These are phyloP conservation scores for Mus spicilegus DNA, from an alignment of 2,113 vertebrate genomes.

Conservation along the genomic window DNA sequence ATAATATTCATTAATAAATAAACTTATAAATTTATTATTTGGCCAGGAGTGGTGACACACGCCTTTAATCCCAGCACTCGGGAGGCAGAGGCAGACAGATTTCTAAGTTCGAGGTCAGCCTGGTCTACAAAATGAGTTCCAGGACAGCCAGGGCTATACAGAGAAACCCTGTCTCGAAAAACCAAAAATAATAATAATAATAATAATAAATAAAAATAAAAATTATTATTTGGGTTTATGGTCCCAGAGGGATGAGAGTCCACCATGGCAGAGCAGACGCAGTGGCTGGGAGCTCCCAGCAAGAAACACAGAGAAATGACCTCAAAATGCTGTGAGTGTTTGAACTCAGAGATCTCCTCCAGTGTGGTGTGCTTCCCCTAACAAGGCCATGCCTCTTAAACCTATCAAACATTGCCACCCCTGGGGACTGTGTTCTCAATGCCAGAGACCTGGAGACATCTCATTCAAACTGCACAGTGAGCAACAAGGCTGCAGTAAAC, in stretches of 20 bases:
- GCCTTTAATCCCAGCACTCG: too few species aligned
- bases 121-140: too few species aligned
- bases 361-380: not conserved
- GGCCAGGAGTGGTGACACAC: too few species aligned
- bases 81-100: too few species aligned
- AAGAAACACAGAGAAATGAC: not conserved
- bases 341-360: not conserved
- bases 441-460: too few species aligned
- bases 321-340: not conserved
- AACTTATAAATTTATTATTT: not conserved
- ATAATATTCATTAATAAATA: not conserved
- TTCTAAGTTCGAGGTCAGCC: too few species aligned
- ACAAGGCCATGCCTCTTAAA: not conserved
- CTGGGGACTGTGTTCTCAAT: not conserved
- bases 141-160: too few species aligned
- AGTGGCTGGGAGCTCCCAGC: too few species aligned
- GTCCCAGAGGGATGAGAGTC: not conserved
- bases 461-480: not conserved
- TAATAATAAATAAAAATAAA: not conserved
- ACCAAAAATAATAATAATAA: not conserved
- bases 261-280: not conserved
- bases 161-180: too few species aligned
- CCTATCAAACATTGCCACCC: not conserved
- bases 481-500: fast-evolving
- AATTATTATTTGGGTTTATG: not conserved